A percentile compares a stretch with the other conserved stretches of the same genome.
These are phyloP conservation scores for Cairina moschata DNA, from an alignment of 2,113 vertebrate species.

Conservation along the genomic window DNA sequence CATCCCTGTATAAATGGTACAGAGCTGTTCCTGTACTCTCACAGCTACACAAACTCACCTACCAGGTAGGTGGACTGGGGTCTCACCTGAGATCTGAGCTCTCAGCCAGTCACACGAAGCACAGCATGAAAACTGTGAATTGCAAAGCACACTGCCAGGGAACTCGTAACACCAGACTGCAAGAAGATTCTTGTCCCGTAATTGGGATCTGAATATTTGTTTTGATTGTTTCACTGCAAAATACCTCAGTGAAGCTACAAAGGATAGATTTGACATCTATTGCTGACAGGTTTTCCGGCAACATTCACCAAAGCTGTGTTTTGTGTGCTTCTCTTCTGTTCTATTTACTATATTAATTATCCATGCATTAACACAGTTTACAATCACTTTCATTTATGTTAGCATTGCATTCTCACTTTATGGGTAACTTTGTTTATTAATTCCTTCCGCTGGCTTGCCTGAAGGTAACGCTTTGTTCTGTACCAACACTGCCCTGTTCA, in stretches of 20 bases:
- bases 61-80: neutral
- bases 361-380: neutral
- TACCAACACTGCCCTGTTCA: neutral
- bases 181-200: conserved; percentile 32
- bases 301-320: neutral
- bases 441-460: neutral
- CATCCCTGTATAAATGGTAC: neutral
- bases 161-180: neutral
- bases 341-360: conserved; percentile 4
- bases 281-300: conserved; percentile 27
- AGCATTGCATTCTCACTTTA: neutral
- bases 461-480: neutral
- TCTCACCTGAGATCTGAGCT: neutral
- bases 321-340: neutral
- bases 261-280: conserved; percentile 14
- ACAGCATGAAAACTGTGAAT: neutral
- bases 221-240: conserved; percentile 13
- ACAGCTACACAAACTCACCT: neutral
- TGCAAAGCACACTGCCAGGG: neutral
- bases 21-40: neutral
- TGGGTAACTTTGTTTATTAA: neutral
- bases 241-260: conserved; percentile 13
- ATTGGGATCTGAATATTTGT: conserved; percentile 19
- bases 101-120: neutral
- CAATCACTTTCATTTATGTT: neutral